Evolutionary conservation across 30 jellyfish, hydroid and myxozoan genomes (phyloP).

Genomic region (Turritopsis dohrnii): DNA sequence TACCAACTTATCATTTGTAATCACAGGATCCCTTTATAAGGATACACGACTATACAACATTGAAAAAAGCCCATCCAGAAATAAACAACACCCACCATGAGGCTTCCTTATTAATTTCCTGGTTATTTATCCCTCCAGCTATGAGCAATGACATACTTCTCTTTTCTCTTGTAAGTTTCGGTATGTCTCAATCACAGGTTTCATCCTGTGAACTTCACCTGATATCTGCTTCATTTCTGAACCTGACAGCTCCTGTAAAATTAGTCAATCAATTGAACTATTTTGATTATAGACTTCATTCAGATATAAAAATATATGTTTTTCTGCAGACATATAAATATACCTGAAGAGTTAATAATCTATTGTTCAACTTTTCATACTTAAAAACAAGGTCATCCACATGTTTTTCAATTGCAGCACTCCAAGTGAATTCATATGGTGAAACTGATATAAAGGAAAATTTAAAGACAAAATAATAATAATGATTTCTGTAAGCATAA

Average conservation of each 20-base stretch:
- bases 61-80: not conserved
- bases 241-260: slow-evolving; percentile 46
- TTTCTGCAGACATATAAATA: not conserved
- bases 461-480: not conserved
- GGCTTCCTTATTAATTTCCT: not conserved
- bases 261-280: not conserved
- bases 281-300: not conserved
- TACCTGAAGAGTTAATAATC: slow-evolving; percentile 32
- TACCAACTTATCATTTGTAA: too few relatives aligned
- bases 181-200: slow-evolving; percentile 47
- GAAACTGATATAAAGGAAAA: not conserved
- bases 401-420: slow-evolving; percentile 77
- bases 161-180: slow-evolving; percentile 31
- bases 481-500: too few relatives aligned
- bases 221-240: slow-evolving; percentile 39
- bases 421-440: slow-evolving; percentile 43
- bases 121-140: not conserved
- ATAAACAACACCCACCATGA: not conserved
- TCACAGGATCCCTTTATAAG: not conserved
- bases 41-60: not conserved
- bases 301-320: not conserved
- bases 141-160: slow-evolving; percentile 29
- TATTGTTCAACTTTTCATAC: slow-evolving; percentile 53
- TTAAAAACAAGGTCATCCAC: slow-evolving; percentile 51
- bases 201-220: slow-evolving; percentile 45